Percentiles rank a stretch among this genome's conserved stretches.
Conservation (phyloP, 2,888 invertebrate species). For the Chrysodeixis includens region DNA sequence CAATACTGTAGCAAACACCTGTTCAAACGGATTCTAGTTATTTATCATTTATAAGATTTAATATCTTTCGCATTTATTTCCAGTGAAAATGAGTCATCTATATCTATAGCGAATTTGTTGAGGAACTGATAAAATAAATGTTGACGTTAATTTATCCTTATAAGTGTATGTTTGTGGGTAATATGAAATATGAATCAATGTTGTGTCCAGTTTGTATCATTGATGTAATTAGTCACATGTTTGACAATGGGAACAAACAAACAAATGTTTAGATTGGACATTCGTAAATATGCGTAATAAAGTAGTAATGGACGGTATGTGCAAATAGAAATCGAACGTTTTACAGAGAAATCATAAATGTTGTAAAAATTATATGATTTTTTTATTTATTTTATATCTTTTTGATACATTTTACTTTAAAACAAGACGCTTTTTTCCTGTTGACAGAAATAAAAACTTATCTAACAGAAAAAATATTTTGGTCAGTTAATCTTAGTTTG, state of each 20-base stretch:
- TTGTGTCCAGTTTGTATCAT: neutral
- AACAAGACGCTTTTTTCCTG: too few relatives aligned
- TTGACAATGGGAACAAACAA: neutral
- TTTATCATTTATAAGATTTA: neutral
- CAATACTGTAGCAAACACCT: neutral
- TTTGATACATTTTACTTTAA: too few relatives aligned
- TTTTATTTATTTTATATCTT: too few relatives aligned
- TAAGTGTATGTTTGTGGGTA: too few relatives aligned
- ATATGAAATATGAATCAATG: neutral
- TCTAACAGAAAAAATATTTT: neutral
- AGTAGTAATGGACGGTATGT: neutral
- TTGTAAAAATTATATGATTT: too few relatives aligned
- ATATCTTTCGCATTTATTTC: slow-evolving; percentile 1
- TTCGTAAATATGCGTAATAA: neutral
- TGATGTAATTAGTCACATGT: neutral
- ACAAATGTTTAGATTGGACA: neutral
- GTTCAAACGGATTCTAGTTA: neutral
- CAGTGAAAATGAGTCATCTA: neutral
- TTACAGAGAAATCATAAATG: neutral
- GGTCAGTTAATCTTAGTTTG: neutral
- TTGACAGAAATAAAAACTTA: neutral
- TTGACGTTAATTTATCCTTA: neutral
- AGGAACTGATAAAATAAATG: neutral
- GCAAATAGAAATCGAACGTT: neutral
- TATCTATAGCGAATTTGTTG: too few relatives aligned